These are phyloP conservation scores for Resseliella maxima DNA, from an alignment of 2,888 invertebrate species.

Conservation along the genomic window DNA sequence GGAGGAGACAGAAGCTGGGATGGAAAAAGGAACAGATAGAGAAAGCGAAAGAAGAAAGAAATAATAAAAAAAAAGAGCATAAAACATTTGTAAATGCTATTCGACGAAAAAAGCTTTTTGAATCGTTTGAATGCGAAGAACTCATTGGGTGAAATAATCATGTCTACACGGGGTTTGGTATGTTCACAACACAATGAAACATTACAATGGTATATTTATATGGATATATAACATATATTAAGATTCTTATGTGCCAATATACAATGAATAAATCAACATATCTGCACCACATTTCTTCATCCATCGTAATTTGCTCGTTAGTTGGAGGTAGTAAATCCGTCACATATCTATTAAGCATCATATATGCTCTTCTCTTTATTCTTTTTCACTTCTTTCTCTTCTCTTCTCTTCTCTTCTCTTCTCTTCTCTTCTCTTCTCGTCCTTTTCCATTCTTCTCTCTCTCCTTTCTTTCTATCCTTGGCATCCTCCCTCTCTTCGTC, in stretches of 20 bases:
- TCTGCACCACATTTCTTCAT: slow-evolving; percentile 24
- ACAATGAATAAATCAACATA: slow-evolving; percentile 39
- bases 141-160: neutral
- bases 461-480: no score
- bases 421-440: no score
- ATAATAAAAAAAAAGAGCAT: slow-evolving; percentile 25
- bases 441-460: no score
- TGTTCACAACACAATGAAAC: no score
- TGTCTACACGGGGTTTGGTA: no score
- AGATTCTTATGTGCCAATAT: slow-evolving; percentile 11
- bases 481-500: no score
- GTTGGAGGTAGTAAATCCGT: slow-evolving; percentile 9
- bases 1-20: no score
- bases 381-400: no score
- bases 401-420: no score
- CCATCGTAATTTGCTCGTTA: slow-evolving; percentile 41
- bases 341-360: slow-evolving; percentile 29
- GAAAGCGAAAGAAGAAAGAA: neutral
- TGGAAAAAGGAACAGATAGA: no score
- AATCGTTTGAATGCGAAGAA: neutral
- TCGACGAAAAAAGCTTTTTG: neutral
- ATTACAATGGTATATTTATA: no score
- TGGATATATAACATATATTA: neutral
- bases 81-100: slow-evolving; percentile 15
- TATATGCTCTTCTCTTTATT: no score